Evolutionary conservation across 2,797 vertebrate species (phyloP).

Genomic region (Bradypodion ventrale): DNA sequence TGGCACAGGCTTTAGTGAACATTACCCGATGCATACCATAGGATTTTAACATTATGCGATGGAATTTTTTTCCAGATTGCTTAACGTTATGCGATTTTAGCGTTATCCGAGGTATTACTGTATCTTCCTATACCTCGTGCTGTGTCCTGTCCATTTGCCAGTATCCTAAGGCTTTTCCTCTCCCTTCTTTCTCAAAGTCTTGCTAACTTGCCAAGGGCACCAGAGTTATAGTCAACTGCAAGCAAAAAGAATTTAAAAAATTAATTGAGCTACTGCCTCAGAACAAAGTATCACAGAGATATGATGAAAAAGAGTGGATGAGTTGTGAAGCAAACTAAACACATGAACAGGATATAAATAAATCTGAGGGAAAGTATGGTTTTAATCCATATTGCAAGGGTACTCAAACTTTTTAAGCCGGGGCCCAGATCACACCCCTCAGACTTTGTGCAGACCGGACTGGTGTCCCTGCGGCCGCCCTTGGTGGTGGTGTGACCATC

Average conservation of each 20-base stretch:
- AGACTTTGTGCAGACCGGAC: no score
- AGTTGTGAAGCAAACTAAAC: not conserved
- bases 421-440: no score
- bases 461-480: no score
- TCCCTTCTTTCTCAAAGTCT: not conserved
- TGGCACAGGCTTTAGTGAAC: no score
- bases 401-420: no score
- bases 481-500: no score
- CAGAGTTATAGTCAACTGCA: not conserved
- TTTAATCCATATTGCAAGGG: not conserved
- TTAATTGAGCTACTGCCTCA: not conserved
- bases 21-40: no score
- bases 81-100: no score
- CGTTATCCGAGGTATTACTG: no score
- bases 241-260: not conserved
- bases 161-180: not conserved
- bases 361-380: not conserved
- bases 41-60: no score
- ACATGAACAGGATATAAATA: not conserved
- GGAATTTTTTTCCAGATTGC: no score
- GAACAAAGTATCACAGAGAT: not conserved
- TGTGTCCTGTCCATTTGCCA: not conserved
- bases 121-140: not conserved
- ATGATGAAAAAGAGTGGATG: not conserved
- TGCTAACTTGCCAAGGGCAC: constrained; percentile 10